Percentiles rank a stretch among this genome's conserved stretches.
Conservation (phyloP, 2,113 vertebrate genomes). For the Corvus moneduloides region DNA sequence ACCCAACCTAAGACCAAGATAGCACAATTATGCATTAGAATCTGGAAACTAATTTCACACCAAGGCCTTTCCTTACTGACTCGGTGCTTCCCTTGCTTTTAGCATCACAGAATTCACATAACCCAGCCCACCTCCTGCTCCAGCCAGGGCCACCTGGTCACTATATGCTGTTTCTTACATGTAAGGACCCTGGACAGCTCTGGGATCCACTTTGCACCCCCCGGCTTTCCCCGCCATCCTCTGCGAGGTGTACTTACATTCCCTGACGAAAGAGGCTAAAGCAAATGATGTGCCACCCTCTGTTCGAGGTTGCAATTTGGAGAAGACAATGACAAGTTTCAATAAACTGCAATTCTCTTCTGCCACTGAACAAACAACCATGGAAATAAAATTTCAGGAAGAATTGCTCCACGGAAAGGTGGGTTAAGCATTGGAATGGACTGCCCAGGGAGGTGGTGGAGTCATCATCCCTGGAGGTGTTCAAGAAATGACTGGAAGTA, state of each 20-base stretch:
- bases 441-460: not conserved
- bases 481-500: not conserved
- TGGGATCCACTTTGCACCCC: rapidly evolving
- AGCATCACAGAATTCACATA: too few species aligned
- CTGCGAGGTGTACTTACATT: not conserved
- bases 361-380: not conserved
- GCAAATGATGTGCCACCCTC: not conserved
- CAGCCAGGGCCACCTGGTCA: not conserved
- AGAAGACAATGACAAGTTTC: not conserved
- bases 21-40: not conserved
- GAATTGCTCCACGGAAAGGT: not conserved
- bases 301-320: not conserved
- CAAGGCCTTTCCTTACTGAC: not conserved
- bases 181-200: not conserved
- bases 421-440: not conserved
- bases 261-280: not conserved
- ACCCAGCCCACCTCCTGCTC: not conserved
- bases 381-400: not conserved
- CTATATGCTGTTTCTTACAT: rapidly evolving
- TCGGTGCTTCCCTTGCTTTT: not conserved
- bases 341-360: not conserved
- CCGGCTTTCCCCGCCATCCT: rapidly evolving
- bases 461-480: not conserved
- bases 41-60: not conserved
- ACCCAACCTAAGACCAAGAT: rapidly evolving